phyloP scores from a whole-genome alignment of 2,113 vertebrate species.

The Pituophis catenifer region DNA sequence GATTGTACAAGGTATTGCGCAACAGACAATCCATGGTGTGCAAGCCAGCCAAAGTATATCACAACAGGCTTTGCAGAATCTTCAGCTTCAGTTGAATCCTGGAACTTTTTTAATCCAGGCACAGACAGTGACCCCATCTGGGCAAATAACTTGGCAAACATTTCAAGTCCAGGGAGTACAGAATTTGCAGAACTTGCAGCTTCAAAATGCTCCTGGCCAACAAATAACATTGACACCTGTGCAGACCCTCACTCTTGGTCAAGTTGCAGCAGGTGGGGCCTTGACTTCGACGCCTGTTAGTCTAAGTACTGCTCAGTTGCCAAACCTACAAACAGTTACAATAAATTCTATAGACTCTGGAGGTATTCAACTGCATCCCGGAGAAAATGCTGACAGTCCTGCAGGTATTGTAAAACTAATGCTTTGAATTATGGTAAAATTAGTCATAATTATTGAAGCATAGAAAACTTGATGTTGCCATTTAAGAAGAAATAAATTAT shows the following conservation, averaged over 20 bases:
- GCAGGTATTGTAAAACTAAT: slow-evolving; percentile 77
- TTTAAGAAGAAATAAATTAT: slow-evolving; percentile 14
- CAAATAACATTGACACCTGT: slow-evolving; percentile 97
- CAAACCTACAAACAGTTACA: slow-evolving; percentile 96
- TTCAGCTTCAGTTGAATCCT: slow-evolving; percentile 94
- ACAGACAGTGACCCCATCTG: slow-evolving; percentile 95
- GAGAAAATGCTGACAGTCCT: slow-evolving; percentile 84
- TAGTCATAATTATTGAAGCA: not conserved
- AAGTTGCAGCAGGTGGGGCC: slow-evolving; percentile 82
- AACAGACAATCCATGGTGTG: slow-evolving; percentile 82
- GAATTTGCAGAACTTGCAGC: slow-evolving; percentile 97
- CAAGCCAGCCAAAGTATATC: slow-evolving; percentile 82
- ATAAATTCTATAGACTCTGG: slow-evolving; percentile 90
- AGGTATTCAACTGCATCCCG: slow-evolving; percentile 84
- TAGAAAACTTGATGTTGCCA: not conserved
- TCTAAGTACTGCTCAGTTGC: slow-evolving; percentile 90
- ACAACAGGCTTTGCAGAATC: slow-evolving; percentile 86
- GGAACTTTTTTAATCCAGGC: slow-evolving; percentile 98
- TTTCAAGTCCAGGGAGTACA: slow-evolving; percentile 99
- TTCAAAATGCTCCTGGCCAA: slow-evolving; percentile 90
- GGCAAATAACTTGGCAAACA: slow-evolving; percentile 99
- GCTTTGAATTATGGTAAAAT: slow-evolving; percentile 25
- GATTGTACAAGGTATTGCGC: slow-evolving; percentile 89
- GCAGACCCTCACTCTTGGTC: slow-evolving; percentile 94
- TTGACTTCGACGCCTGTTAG: slow-evolving; percentile 84